Base-by-base conservation (phyloP, 2,797 vertebrate genomes). In the Bradypodion ventrale region DNA sequence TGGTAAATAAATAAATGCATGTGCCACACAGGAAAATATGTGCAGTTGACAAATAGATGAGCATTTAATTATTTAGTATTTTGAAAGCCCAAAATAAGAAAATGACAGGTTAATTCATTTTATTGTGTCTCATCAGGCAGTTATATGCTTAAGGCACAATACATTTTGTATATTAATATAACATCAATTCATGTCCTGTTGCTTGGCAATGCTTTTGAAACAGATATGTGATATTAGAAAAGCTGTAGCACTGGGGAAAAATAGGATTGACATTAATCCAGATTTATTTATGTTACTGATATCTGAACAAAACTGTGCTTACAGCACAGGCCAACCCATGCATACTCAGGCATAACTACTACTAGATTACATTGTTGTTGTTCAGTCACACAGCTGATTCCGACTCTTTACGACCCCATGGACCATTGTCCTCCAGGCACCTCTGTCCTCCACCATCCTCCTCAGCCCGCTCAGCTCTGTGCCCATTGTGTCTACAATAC, bases 151-250 rank as follows among this genome's bases (percentile, higher is more conserved):
- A 75, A 56, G 49, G 52, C 52, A 32, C 29, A 75, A 52, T 46
- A 5, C 23, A 56, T 56, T 56, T 75, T 75, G 49, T 56, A 75
- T 9, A 75, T 84, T 83, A 63, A 63, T 35, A 74, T 70, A 80
- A 52, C 46, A 68, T 73, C 40, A 40, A 15, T 72, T 73, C 44
- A 12, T 72, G 72, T 32, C 10, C 7, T 29, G 80, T 80, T 42
- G 13, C 49, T 72, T 72, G 27, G 19, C 37, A 81, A 73, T 32
- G 52, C 21, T 59, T 81, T 42, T 35, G 60, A 73, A 25, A 10
- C 29, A 46, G 25, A 82, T 46, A n/a, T 63, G 32, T 35, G 19
- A 42, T 82, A 10, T 29, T 46, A 44, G 7, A n/a, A 8, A 80
- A 73, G 73, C 35, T 35, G 5, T 35, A 52, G 56, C 37, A 70